Conservation (phyloP, 2,797 vertebrate species). For the Argya squamiceps region DNA sequence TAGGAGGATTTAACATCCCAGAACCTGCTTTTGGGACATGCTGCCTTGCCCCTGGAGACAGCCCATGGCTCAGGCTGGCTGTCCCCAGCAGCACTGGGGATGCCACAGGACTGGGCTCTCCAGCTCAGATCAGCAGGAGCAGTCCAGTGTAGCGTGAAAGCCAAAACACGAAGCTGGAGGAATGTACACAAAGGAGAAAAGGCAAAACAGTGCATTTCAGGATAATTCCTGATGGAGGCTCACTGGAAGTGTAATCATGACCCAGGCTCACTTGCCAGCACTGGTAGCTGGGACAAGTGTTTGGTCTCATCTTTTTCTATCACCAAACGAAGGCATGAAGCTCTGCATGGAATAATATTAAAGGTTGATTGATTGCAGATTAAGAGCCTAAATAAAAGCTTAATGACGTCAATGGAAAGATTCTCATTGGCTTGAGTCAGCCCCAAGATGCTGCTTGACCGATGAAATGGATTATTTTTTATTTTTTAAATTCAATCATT, state of each 20-base stretch:
- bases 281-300: not conserved
- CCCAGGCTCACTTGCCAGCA: not conserved
- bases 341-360: not conserved
- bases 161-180: not conserved
- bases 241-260: not conserved
- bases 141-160: not conserved
- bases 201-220: not conserved
- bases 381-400: constrained; percentile 55
- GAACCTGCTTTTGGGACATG: not conserved
- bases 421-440: constrained; percentile 22
- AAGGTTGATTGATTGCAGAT: constrained; percentile 48
- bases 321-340: constrained; percentile 31
- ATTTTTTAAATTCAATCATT: constrained; percentile 9
- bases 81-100: not conserved
- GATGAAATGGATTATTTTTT: not conserved
- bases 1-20: not conserved
- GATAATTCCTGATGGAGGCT: not conserved
- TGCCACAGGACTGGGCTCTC: not conserved
- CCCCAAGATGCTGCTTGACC: not conserved
- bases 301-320: not conserved
- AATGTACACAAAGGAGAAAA: not conserved
- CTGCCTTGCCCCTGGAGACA: not conserved
- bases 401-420: constrained; percentile 62
- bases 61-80: not conserved
- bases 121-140: not conserved